Base-by-base conservation (phyloP, 1,140 invertebrate species). In the Ips typographus region DNA sequence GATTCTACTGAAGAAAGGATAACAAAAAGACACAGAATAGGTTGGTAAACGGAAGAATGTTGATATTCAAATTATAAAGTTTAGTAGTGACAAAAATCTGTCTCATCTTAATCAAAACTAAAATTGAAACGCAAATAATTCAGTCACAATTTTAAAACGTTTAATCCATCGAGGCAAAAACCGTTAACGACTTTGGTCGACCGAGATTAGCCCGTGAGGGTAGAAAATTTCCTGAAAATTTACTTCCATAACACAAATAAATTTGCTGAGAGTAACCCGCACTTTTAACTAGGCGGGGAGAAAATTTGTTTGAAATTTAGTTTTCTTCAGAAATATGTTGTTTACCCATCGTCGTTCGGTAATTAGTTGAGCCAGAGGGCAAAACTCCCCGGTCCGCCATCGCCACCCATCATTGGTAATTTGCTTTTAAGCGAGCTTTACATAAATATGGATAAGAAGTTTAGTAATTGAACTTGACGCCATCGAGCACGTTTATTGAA, bases 361-460 rank as follows among this genome's bases (percentile, higher is more conserved):
- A 72, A 72, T 72, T 72, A 72, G 63, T 67, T 66, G 40, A 52
- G 57, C 71, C 47, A 43, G 49, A 58, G 71, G 66, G 61, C 47
- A 57, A 47, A 69, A 65, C 52, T 43, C 62, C 22, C 22, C 55
- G 55, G 58, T 65, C 66, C 65, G 56, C 47, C 61, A 62, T 61
- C 71, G 56, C 52, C 51, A 65, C 63, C 22, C 22, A 22, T 22
- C 63, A 65, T 69, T 72, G 66, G 71, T 68, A 72, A 72, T 72
- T 22, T 72, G 59, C 65, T 70, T 67, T 72, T 70, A 44, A 65
- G 52, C 49, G 62, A 55, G 65, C 52, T 68, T 61, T 72, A 68
- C 55, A 72, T 72, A 72, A 72, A 72, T 72, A 72, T 72, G 66
- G 68, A 72, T 72, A 72, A 66, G 67, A 69, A 69, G 67, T 59